Base-by-base conservation (phyloP, 1,140 invertebrate genomes). In the Stegodyphus dumicola region DNA sequence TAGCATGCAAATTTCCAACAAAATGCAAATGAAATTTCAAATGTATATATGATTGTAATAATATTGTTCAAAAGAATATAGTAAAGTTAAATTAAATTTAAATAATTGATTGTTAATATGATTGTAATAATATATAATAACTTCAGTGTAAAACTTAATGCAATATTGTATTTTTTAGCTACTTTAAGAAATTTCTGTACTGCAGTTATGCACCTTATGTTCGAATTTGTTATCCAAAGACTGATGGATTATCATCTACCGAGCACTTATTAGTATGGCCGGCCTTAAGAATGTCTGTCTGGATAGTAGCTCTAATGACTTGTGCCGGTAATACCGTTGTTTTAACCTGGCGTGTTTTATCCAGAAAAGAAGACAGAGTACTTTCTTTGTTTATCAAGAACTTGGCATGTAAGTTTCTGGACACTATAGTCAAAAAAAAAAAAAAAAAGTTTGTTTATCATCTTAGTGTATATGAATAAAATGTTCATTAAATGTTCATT, bases 161-260 rank as follows among this genome's bases (percentile, higher is more conserved):
- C 11, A 52, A 74, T n/a, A 11, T 10, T 85, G 54, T 87, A 73
- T 88, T 88, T 89, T 84, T 80, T 88, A 94, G 93, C 65, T 92
- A 94, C 87, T 95, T 95, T 87, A 93, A 94, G 88, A 93, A 92
- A 73, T 95, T 95, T 89, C 92, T 93, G 80, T 94, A 94, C 89
- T 95, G 95, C 87, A 90, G 91, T 0, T 94, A 93, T 88, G 93
- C 93, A 6, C 93, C 93, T 1, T 91, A 92, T 64, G 93, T 94
- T 2, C 88, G 90, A 64, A 91, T 92, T 81, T 96, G 95, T 88
- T 90, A 90, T 77, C 95, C 95, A 2, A 90, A 91, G 17, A 93
- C 92, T 5, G 94, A 95, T 89, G 95, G 94, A 1, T 73, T 89
- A 15, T 88, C 87, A 10, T 86, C 83, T 17, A 90, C 92, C n/a